Conservation (phyloP, 1,140 invertebrate genomes). For the Drosophila kikkawai region DNA sequence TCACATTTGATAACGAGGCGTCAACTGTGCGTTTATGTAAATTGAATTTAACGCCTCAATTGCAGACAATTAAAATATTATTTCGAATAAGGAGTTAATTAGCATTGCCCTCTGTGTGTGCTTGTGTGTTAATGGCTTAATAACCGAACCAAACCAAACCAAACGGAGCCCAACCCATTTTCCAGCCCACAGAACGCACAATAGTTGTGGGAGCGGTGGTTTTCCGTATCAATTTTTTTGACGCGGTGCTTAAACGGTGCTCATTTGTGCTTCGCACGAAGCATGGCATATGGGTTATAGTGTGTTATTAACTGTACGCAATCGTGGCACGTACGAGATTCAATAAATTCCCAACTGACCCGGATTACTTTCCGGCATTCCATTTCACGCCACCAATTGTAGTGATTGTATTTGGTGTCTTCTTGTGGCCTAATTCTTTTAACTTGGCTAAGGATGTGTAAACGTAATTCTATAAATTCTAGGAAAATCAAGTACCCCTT, state of each 20-base stretch:
- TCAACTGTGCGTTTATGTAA: slow-evolving; percentile 2
- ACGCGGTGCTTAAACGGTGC: slow-evolving; percentile 40
- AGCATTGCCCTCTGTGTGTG: slow-evolving; percentile 27
- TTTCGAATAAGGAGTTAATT: slow-evolving; percentile 40
- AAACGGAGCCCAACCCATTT: slow-evolving; percentile 26
- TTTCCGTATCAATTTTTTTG: slow-evolving; percentile 33
- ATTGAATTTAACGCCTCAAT: slow-evolving; percentile 46
- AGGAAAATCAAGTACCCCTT: too few relatives aligned
- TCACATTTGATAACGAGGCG: slow-evolving; percentile 10
- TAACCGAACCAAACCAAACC: slow-evolving; percentile 9
- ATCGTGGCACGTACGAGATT: slow-evolving; percentile 19
- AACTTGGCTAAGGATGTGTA: not conserved
- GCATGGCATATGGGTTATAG: slow-evolving; percentile 12
- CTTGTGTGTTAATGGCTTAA: slow-evolving; percentile 40
- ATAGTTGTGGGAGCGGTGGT: slow-evolving; percentile 34
- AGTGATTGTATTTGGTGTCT: not conserved
- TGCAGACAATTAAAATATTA: slow-evolving; percentile 46
- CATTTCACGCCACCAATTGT: not conserved
- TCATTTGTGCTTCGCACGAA: slow-evolving; percentile 26
- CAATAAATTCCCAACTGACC: slow-evolving; percentile 45
- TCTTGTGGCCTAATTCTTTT: not conserved
- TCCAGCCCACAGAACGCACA: slow-evolving; percentile 29
- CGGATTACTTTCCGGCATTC: slow-evolving; percentile 20
- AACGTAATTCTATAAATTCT: not conserved
- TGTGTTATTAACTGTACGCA: slow-evolving; percentile 36